These are phyloP conservation scores for Embiotoca jacksoni DNA, from an alignment of 2,113 vertebrate genomes.

Conservation along the genomic window DNA sequence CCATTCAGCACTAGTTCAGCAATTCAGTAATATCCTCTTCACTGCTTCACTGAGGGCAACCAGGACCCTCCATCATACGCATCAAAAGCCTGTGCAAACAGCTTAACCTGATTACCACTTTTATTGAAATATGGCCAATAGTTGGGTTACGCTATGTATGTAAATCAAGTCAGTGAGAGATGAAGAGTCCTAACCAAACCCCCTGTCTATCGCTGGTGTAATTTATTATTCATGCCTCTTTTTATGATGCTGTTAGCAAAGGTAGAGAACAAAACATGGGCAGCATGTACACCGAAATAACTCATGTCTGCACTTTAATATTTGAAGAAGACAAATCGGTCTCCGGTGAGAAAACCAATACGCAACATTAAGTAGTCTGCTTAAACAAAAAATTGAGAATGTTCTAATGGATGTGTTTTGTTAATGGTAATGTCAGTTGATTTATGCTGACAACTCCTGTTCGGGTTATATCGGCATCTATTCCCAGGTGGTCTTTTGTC, in stretches of 20 bases:
- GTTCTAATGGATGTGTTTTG: constrained; percentile 66
- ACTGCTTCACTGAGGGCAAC: constrained; percentile 6
- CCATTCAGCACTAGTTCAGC: not conserved
- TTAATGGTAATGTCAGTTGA: constrained; percentile 66
- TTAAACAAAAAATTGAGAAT: constrained; percentile 47
- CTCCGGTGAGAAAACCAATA: constrained; percentile 56
- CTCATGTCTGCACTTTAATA: constrained; percentile 70
- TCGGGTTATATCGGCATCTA: constrained; percentile 61
- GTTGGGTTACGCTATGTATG: constrained; percentile 24
- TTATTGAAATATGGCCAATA: constrained; percentile 27
- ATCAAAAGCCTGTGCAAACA: constrained; percentile 38
- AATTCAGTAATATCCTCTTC: not conserved
- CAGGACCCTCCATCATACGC: constrained; percentile 9
- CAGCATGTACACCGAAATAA: constrained; percentile 45
- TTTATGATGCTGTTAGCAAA: constrained; percentile 60
- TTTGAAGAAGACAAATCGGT: constrained; percentile 72
- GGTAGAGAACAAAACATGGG: constrained; percentile 60
- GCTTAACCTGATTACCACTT: constrained; percentile 10
- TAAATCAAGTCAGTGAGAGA: constrained; percentile 52
- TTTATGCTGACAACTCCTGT: constrained; percentile 72
- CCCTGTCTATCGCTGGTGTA: constrained; percentile 42
- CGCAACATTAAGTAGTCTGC: constrained; percentile 55
- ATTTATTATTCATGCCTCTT: constrained; percentile 76
- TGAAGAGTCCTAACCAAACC: constrained; percentile 53
- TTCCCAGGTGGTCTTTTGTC: constrained; percentile 68